Evolutionary conservation across 2,797 vertebrate species (phyloP).

Genomic region (Bradypus variegatus): DNA sequence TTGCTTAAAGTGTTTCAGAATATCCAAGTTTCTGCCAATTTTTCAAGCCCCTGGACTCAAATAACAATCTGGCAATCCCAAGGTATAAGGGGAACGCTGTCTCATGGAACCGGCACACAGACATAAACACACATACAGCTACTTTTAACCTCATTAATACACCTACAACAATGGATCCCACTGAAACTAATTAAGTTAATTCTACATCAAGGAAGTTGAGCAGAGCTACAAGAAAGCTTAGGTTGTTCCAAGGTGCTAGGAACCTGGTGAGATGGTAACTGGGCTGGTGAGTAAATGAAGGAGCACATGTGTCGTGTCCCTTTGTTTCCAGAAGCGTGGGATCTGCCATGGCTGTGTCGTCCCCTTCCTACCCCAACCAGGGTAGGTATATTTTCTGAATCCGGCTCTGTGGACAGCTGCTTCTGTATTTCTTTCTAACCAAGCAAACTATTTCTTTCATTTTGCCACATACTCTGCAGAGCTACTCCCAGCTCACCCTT

Average conservation of each 20-base stretch:
- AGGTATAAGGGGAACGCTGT: not conserved
- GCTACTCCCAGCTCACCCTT: not conserved
- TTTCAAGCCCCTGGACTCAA: conserved; percentile 11
- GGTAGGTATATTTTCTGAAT: not conserved
- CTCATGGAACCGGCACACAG: not conserved
- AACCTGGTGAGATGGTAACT: not conserved
- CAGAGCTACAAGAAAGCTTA: not conserved
- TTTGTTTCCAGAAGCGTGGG: not conserved
- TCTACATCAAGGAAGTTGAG: conserved; percentile 4
- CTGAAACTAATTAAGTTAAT: not conserved
- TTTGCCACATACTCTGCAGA: conserved; percentile 8
- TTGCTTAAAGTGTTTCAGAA: conserved; percentile 8
- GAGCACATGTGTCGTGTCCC: not conserved
- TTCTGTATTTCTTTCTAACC: not conserved
- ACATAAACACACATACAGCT: not conserved
- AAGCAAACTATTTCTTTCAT: conserved; percentile 58
- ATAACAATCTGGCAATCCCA: not conserved
- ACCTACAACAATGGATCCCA: not conserved
- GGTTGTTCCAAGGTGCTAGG: rapidly evolving
- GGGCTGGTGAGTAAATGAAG: not conserved
- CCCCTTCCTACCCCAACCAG: no score
- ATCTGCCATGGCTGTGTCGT: not conserved
- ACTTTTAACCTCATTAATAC: not conserved
- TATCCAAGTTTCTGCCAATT: not conserved
- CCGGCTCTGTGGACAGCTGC: not conserved